A percentile compares a stretch with the other conserved stretches of the same genome.
These are phyloP conservation scores for Psilopsiagon aurifrons DNA, from an alignment of 2,113 vertebrate species.

Conservation along the genomic window DNA sequence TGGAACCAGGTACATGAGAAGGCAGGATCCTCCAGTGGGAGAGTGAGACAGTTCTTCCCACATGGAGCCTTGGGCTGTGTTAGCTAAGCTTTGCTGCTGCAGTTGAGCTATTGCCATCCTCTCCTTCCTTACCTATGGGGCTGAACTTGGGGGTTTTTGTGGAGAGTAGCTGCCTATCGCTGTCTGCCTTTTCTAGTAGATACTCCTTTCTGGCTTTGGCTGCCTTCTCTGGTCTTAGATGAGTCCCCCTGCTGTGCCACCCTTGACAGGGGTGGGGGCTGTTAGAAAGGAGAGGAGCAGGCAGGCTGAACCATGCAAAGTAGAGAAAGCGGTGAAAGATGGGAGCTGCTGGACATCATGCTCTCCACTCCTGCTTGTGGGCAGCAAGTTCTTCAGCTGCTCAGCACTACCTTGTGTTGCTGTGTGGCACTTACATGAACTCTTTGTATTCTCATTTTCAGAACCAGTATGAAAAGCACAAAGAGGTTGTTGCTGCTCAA, in stretches of 20 bases:
- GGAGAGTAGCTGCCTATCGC: background rate
- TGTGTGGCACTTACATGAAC: background rate
- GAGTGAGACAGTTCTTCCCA: background rate
- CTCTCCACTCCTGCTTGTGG: accelerated
- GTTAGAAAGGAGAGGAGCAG: background rate
- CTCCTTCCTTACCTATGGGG: background rate
- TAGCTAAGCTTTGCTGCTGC: background rate
- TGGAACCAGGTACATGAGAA: background rate
- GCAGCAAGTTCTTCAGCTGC: background rate
- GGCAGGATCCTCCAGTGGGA: background rate
- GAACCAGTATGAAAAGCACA: constrained; percentile 98
- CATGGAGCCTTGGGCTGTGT: background rate
- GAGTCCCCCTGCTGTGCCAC: background rate
- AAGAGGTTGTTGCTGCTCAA: constrained; percentile 92
- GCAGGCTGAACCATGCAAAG: background rate
- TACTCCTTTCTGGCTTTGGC: background rate
- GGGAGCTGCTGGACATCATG: background rate
- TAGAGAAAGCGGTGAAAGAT: background rate
- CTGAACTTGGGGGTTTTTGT: background rate
- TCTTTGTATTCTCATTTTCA: constrained; percentile 51
- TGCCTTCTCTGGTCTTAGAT: background rate
- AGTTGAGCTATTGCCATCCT: background rate
- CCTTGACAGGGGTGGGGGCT: accelerated
- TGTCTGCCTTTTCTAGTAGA: background rate
- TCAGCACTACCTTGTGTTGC: background rate